Conservation (phyloP, 37 sponge, comb jelly and placozoan species). For the Halisarca cf. caerulea region DNA sequence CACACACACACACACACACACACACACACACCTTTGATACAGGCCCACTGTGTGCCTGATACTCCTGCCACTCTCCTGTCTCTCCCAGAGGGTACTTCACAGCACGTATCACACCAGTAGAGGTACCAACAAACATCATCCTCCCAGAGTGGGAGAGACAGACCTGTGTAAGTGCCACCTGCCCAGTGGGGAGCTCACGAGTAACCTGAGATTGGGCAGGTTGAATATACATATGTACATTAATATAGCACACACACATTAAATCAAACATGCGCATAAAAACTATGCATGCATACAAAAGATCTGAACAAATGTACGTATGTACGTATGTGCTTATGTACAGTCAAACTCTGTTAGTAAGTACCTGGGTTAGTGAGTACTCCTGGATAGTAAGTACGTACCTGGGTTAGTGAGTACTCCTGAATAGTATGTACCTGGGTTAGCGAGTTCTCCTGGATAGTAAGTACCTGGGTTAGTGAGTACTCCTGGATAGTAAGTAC, state of each 20-base stretch:
- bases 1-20: conserved; percentile 39
- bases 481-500: no score
- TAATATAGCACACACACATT: no score
- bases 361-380: neutral
- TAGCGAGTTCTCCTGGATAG: no score
- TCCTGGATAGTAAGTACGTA: neutral
- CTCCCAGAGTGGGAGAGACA: conserved; percentile 86
- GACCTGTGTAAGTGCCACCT: conserved; percentile 79
- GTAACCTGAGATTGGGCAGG: conserved; percentile 51
- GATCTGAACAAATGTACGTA: neutral
- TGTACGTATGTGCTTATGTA: neutral
- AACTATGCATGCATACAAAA: conserved; percentile 8
- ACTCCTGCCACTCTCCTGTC: conserved; percentile 83
- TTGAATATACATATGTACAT: neutral
- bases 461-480: no score
- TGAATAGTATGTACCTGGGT: no score
- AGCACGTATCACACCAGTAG: conserved; percentile 74
- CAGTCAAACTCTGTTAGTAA: neutral
- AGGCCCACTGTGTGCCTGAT: conserved; percentile 76
- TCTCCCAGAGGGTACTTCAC: conserved; percentile 92
- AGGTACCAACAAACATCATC: conserved; percentile 94
- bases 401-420: no score
- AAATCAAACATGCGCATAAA: no score
- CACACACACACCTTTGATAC: conserved; percentile 71
- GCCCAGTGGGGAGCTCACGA: conserved; percentile 75